Percentiles rank a stretch among this genome's conserved stretches.
These are phyloP conservation scores for Criorhina ranunculi DNA, from an alignment of 2,888 invertebrate genomes.

Conservation along the genomic window DNA sequence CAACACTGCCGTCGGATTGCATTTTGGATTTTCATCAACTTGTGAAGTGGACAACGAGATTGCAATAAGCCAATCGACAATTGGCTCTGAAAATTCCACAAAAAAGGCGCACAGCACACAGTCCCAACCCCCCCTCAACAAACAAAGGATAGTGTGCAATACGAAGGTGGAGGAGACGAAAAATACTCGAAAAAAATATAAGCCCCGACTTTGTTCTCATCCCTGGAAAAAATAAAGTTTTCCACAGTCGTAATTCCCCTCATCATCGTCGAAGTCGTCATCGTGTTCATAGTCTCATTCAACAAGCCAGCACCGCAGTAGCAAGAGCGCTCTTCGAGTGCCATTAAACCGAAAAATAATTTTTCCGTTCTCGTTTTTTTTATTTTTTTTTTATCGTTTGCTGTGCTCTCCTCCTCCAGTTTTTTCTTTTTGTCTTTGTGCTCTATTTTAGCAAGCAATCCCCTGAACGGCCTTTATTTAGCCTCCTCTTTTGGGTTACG, in stretches of 20 bases:
- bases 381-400: constrained; percentile 45
- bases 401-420: neutral
- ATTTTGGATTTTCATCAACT: constrained; percentile 73
- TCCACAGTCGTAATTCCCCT: constrained; percentile 63
- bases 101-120: constrained; percentile 27
- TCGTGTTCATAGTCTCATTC: constrained; percentile 70
- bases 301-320: constrained; percentile 54
- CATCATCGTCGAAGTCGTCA: constrained; percentile 54
- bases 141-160: constrained; percentile 10
- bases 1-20: constrained; percentile 55
- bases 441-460: constrained; percentile 52
- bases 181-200: constrained; percentile 57
- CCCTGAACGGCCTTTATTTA: constrained; percentile 58
- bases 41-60: constrained; percentile 73
- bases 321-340: constrained; percentile 59
- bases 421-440: constrained; percentile 42
- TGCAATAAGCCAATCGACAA: constrained; percentile 77
- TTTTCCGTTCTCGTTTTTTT: constrained; percentile 52
- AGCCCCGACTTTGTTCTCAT: constrained; percentile 52
- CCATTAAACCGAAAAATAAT: constrained; percentile 77
- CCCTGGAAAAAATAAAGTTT: constrained; percentile 59
- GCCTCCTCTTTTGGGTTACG: constrained; percentile 62
- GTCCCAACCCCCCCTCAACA: constrained; percentile 13
- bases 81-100: constrained; percentile 58
- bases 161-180: constrained; percentile 14